phyloP scores from a whole-genome alignment of 2,797 vertebrate species.

The Microctenopoma stevenorrisi region DNA sequence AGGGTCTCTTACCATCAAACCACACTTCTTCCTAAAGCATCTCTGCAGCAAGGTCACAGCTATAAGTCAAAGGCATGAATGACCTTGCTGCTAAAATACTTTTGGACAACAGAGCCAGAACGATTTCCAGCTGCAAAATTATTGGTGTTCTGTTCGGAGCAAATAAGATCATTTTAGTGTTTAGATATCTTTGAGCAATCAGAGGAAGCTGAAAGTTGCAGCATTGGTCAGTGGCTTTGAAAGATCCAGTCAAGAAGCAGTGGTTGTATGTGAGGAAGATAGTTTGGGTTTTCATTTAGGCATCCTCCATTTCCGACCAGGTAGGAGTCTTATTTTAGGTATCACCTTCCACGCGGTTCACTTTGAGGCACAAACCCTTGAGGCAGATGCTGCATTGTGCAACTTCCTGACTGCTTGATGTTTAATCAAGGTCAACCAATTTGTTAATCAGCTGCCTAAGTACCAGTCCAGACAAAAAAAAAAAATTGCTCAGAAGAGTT shows the following conservation, averaged over 20 bases:
- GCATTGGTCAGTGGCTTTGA: constrained; percentile 48
- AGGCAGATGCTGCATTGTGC: constrained; percentile 60
- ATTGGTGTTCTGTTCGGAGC: constrained; percentile 47
- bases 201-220: constrained; percentile 67
- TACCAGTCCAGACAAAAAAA: constrained; percentile 54
- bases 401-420: constrained; percentile 63
- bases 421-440: constrained; percentile 55
- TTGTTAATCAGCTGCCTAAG: constrained; percentile 52
- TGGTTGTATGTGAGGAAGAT: constrained; percentile 52
- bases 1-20: constrained; percentile 58
- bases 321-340: constrained; percentile 53
- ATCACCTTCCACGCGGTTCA: constrained; percentile 67
- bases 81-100: constrained; percentile 54
- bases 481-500: constrained; percentile 43
- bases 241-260: constrained; percentile 62
- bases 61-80: constrained; percentile 41
- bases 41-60: constrained; percentile 46
- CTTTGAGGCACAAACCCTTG: constrained; percentile 67
- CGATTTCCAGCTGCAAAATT: constrained; percentile 55
- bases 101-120: constrained; percentile 44
- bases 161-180: constrained; percentile 68
- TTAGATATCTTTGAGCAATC: constrained; percentile 60
- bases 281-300: constrained; percentile 49
- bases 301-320: constrained; percentile 57
- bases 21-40: constrained; percentile 54